phyloP scores from a whole-genome alignment of 2,888 invertebrate genomes.

The Orthosia gracilis region DNA sequence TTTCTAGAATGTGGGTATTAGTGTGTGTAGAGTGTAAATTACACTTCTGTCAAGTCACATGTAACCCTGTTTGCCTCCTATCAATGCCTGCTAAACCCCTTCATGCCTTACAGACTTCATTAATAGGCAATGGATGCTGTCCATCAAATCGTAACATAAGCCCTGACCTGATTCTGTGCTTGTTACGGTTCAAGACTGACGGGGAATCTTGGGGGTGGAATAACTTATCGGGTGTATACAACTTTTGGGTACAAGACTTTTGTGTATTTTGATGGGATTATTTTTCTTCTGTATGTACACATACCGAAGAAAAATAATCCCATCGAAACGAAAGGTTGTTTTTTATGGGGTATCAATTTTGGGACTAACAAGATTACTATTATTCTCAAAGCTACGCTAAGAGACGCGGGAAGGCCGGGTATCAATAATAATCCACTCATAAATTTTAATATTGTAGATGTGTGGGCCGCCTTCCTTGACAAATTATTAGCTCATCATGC shows the following conservation, averaged over 20 bases:
- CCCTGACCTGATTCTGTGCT: conserved; percentile 58
- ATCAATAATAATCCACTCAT: no score
- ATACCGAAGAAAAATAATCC: no score
- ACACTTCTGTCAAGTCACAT: no score
- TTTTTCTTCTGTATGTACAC: neutral
- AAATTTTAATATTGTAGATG: no score
- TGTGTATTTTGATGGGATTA: neutral
- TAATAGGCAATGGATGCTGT: conserved; percentile 60
- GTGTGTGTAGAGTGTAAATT: no score
- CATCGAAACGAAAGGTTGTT: no score
- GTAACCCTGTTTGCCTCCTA: neutral
- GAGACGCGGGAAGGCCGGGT: no score
- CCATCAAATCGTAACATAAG: conserved; percentile 51
- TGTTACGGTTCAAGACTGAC: conserved; percentile 49
- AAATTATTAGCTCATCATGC: no score
- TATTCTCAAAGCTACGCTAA: neutral
- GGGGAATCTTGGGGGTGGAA: conserved; percentile 56
- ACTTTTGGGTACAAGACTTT: neutral
- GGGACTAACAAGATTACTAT: neutral
- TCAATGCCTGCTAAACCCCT: conserved; percentile 11
- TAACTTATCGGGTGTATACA: conserved; percentile 50
- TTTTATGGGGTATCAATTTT: neutral
- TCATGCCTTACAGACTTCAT: conserved; percentile 30
- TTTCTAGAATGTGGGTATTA: no score
- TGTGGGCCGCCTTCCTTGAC: no score